Evolutionary conservation across 2,888 invertebrate species (phyloP).

Genomic region (Frankliniella intonsa): DNA sequence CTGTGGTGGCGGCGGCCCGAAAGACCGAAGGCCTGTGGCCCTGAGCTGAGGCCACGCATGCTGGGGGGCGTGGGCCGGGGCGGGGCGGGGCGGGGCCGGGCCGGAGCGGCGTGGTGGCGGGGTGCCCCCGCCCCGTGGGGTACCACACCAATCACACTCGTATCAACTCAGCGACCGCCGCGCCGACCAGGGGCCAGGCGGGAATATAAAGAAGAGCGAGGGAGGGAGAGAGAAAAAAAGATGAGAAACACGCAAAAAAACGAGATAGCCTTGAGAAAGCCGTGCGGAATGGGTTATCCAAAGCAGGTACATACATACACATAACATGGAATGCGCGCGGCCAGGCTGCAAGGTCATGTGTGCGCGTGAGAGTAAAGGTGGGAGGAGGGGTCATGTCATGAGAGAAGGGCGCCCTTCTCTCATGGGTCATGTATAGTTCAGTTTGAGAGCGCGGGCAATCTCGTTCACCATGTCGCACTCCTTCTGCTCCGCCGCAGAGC

Average conservation of each 20-base stretch:
- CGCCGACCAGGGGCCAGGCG: too few relatives aligned
- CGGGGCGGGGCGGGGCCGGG: not conserved
- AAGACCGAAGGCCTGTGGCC: too few relatives aligned
- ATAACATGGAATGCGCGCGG: not conserved
- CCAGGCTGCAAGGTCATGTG: not conserved
- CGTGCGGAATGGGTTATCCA: conserved; percentile 18
- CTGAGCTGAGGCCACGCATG: too few relatives aligned
- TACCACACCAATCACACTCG: too few relatives aligned
- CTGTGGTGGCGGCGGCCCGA: too few relatives aligned
- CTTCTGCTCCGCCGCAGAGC: too few relatives aligned
- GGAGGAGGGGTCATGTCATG: too few relatives aligned
- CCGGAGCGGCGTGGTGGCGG: not conserved
- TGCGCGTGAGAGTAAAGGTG: not conserved
- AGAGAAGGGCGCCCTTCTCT: too few relatives aligned
- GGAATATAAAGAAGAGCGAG: not conserved
- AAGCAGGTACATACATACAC: not conserved
- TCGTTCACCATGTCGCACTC: too few relatives aligned
- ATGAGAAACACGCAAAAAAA: not conserved
- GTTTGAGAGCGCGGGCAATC: too few relatives aligned
- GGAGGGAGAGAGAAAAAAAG: not conserved
- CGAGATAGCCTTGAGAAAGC: conserved; percentile 2
- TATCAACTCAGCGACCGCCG: too few relatives aligned
- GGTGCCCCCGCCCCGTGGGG: not conserved
- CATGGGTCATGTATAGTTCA: too few relatives aligned
- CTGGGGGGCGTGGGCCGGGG: not conserved